Evolutionary conservation across 1,140 invertebrate species (phyloP), one percentile per base, ranked within the genome.

Genomic region (Pissodes strobi): DNA sequence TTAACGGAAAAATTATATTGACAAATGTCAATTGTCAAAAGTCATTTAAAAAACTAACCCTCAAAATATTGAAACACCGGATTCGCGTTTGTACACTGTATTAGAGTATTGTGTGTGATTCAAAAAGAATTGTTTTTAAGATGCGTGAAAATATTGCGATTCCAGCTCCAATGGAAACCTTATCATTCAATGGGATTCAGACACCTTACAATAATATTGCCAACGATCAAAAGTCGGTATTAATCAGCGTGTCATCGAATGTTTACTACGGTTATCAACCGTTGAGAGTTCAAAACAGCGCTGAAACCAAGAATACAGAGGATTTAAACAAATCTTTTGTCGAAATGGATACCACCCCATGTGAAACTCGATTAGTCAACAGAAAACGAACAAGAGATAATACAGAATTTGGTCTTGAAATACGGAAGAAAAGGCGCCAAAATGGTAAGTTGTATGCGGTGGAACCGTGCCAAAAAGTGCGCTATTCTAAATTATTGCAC

Each of bases 261-360:
- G 71, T 64, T 34, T 74, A 74, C 62, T 74, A 74, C 43, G 73
- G 73, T 27, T 74, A 73, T 67, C 73, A 73, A 58, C 61, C 69
- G 18, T 18, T 64, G 46, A n/a, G 10, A 21, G 17, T 15, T 0
- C 27, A 55, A 19, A 46, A 53, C 13, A n/a, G 8, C 15, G 56
- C 51, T 43, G 46, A 41, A 60, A 13, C 62, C 34, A 62, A 52
- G 30, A 38, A 61, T 51, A 59, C 18, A 18, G 34, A 59, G 37
- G 37, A 45, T 9, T 12, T 18, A 10, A 38, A 39, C 2, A 57
- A 51, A 19, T 30, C 52, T 58, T 38, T 9, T 13, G 49, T 17
- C 21, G 12, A 66, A 12, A 70, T 69, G 64, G 69, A 70, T 10
- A 48, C 57, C 15, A 49, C 69, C 49, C 23, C 18, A 6, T 17